Conservation (phyloP, 2,113 vertebrate genomes). For the Ctenodactylus gundi region DNA sequence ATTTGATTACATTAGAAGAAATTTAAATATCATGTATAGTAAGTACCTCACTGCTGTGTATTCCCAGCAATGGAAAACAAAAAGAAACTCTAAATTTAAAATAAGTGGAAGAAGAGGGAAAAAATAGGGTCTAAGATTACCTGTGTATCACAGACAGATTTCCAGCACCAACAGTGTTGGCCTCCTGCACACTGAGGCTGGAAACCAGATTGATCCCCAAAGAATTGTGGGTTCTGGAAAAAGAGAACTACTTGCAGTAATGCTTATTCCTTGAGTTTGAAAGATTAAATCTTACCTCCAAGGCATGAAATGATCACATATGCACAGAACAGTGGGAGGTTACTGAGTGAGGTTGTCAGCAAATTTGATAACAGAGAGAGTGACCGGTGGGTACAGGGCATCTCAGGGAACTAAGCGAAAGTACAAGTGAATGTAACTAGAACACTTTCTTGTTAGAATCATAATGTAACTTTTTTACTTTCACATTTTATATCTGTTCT, state of each 20-base stretch:
- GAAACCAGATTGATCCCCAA: neutral
- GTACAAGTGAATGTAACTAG: rapidly evolving
- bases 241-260: neutral
- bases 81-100: too few relatives aligned
- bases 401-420: neutral
- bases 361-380: neutral
- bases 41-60: neutral
- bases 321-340: neutral
- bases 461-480: neutral
- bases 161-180: neutral
- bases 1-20: neutral
- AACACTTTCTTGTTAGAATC: neutral
- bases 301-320: neutral
- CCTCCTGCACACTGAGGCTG: neutral
- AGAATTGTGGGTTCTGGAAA: neutral
- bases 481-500: neutral
- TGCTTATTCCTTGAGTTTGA: neutral
- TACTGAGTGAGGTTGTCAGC: neutral
- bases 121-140: neutral
- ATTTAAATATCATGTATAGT: neutral
- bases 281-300: neutral
- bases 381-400: neutral
- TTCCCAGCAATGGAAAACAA: neutral
- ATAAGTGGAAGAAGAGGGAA: neutral
- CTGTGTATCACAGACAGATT: neutral